Conservation (phyloP, 2,797 vertebrate genomes). For the Heteromormyrus szaboi region DNA sequence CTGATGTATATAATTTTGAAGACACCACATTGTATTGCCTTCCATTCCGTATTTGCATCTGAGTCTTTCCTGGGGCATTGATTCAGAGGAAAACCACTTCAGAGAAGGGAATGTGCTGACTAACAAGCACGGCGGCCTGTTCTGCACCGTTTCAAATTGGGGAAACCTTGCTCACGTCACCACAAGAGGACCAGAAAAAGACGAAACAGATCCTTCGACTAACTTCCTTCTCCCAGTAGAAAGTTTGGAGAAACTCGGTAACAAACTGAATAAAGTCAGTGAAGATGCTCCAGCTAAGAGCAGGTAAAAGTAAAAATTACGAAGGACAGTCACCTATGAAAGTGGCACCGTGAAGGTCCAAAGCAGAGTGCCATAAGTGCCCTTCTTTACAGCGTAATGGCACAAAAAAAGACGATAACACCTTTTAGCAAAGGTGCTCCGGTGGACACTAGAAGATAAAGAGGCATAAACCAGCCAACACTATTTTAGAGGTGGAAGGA, state of each 20-base stretch:
- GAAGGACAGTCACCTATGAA: background rate
- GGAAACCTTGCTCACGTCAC: constrained; percentile 2
- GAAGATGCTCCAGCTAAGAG: background rate
- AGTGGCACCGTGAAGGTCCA: no score
- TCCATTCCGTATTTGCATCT: constrained; percentile 3
- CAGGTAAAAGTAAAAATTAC: background rate
- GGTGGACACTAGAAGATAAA: background rate
- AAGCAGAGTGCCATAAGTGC: background rate
- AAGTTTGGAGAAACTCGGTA: background rate
- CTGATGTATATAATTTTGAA: background rate
- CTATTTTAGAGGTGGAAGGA: background rate
- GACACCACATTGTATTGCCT: background rate
- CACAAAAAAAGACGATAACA: background rate
- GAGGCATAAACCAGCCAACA: background rate
- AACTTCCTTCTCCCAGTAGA: background rate
- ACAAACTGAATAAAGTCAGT: background rate
- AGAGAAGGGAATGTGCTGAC: constrained; percentile 15
- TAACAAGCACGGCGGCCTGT: constrained; percentile 8
- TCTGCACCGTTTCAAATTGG: background rate
- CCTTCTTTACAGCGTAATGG: background rate
- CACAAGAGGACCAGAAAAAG: background rate
- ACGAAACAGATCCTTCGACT: background rate
- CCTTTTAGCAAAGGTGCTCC: background rate
- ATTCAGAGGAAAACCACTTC: constrained; percentile 30
- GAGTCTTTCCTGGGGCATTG: background rate